A percentile compares a stretch with the other conserved stretches of the same genome.
phyloP scores from a whole-genome alignment of 2,113 vertebrate genomes.

The Ptilorrhoa leucosticta region DNA sequence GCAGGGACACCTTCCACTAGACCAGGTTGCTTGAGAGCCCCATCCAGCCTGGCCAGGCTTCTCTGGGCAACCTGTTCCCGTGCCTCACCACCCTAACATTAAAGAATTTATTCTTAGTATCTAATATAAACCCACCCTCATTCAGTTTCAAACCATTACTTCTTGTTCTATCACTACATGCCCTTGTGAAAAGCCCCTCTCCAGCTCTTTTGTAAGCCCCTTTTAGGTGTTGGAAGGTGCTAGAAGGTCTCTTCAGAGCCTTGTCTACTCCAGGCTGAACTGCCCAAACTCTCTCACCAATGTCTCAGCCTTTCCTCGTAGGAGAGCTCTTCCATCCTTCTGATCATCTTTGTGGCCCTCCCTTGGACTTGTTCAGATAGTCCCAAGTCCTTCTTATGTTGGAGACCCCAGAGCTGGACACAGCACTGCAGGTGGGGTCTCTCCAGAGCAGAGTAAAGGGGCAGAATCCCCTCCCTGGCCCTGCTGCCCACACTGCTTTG shows the following conservation, averaged over 20 bases:
- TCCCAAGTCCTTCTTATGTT: neutral
- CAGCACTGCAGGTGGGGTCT: neutral
- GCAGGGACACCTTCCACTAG: neutral
- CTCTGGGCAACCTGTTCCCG: neutral
- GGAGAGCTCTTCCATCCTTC: neutral
- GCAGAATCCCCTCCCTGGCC: neutral
- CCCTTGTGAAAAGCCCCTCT: neutral
- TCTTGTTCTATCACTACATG: neutral
- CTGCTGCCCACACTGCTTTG: neutral
- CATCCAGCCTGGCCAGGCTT: too few relatives aligned
- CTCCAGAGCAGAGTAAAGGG: neutral
- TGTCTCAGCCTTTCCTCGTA: rapidly evolving
- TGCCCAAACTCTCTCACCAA: neutral
- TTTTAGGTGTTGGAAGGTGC: neutral
- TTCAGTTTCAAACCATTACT: neutral
- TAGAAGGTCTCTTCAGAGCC: neutral
- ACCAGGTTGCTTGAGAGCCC: neutral
- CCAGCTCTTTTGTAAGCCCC: neutral
- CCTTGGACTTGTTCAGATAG: neutral
- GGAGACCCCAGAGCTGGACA: rapidly evolving
- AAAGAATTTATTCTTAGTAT: neutral
- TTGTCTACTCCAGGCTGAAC: neutral
- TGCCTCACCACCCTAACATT: neutral
- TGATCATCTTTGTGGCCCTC: neutral
- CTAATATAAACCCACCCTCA: neutral